A percentile compares a stretch with the other conserved stretches of the same genome.
Evolutionary conservation across 2,888 invertebrate species (phyloP).

Genomic region (Shargacucullia verbasci): DNA sequence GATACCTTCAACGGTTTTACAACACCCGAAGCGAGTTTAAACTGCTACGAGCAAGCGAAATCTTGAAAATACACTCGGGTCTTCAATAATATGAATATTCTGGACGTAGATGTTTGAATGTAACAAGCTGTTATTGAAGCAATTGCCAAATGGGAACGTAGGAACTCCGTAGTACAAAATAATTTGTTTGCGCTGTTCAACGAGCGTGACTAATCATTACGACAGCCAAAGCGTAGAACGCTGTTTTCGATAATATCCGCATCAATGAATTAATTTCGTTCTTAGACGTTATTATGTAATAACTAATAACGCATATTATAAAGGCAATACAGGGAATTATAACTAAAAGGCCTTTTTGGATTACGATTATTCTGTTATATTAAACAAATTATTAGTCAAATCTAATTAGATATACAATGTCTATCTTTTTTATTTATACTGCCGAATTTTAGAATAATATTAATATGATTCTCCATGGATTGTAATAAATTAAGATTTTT

Average conservation of each 20-base stretch:
- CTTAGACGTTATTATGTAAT: constrained; percentile 6
- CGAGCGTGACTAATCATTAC: constrained; percentile 43
- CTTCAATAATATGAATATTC: constrained; percentile 51
- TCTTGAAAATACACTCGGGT: constrained; percentile 4
- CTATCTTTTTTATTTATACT: too few species aligned
- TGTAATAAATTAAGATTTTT: constrained; percentile 7
- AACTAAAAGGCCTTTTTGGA: too few species aligned
- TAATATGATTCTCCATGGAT: not conserved
- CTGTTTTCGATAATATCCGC: constrained; percentile 22
- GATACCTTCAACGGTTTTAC: not conserved
- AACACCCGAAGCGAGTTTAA: not conserved
- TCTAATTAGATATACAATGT: too few species aligned
- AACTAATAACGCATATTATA: too few species aligned
- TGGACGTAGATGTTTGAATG: constrained; percentile 58
- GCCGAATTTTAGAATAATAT: too few species aligned
- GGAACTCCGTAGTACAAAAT: constrained; percentile 55
- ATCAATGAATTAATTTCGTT: constrained; percentile 12
- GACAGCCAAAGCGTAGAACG: constrained; percentile 28
- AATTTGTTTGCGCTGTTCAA: constrained; percentile 63
- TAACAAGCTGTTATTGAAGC: constrained; percentile 67
- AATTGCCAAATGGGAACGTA: constrained; percentile 58
- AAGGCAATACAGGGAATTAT: too few species aligned
- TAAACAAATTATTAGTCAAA: too few species aligned
- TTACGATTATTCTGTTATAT: too few species aligned
- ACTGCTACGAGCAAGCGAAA: constrained; percentile 3